A percentile compares a stretch with the other conserved stretches of the same genome.
These are phyloP conservation scores for Cyclina sinensis DNA, from an alignment of 1,140 invertebrate genomes.

Conservation along the genomic window DNA sequence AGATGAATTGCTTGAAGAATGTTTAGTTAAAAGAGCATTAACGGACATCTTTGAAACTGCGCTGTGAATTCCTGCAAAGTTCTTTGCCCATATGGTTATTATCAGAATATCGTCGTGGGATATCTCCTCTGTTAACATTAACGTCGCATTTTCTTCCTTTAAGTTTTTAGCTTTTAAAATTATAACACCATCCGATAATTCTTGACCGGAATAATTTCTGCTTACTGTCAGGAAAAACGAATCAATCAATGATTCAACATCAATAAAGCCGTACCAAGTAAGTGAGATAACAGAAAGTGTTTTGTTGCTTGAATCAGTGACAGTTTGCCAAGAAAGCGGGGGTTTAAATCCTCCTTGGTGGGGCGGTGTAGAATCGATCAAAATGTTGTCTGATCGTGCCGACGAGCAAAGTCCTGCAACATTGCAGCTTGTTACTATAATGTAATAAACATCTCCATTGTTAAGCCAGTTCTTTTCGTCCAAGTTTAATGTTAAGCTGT, in stretches of 20 bases:
- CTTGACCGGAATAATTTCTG: conserved; percentile 29
- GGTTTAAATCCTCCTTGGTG: conserved; percentile 53
- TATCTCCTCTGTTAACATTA: neutral
- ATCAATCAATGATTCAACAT: conserved; percentile 43
- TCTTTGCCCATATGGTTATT: conserved; percentile 41
- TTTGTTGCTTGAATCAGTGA: neutral
- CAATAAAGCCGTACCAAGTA: conserved; percentile 55
- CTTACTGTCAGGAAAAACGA: conserved; percentile 32
- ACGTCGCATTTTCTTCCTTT: neutral
- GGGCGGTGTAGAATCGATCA: conserved; percentile 69
- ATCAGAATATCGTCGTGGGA: conserved; percentile 38
- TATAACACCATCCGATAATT: conserved; percentile 42
- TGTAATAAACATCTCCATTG: conserved; percentile 54
- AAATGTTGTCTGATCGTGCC: conserved; percentile 19
- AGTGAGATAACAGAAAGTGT: neutral
- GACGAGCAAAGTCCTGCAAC: conserved; percentile 62
- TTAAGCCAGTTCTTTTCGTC: conserved; percentile 14
- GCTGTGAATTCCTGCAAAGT: conserved; percentile 38
- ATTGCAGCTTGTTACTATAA: conserved; percentile 59
- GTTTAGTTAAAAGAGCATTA: neutral
- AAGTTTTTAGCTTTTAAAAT: neutral
- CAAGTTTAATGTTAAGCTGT: conserved; percentile 38
- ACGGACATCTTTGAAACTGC: conserved; percentile 24
- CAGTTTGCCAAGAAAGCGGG: conserved; percentile 43
- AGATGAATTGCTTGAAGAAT: neutral